phyloP scores from a whole-genome alignment of 2,888 invertebrate genomes.

The Clivina fossor region DNA sequence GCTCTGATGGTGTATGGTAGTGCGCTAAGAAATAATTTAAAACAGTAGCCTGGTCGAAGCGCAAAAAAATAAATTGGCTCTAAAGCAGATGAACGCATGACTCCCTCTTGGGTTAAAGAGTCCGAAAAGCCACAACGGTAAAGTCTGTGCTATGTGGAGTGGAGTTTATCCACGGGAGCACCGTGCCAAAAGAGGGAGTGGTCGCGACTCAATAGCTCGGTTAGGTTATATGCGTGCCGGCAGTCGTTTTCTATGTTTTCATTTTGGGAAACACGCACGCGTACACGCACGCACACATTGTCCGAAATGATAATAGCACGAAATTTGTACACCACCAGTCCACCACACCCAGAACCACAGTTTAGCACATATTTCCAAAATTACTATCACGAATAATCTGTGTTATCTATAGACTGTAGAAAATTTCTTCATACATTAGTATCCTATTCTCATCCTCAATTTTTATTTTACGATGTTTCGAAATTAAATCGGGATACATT shows the following conservation, averaged over 20 bases:
- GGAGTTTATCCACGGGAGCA: slow-evolving; percentile 26
- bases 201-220: slow-evolving; percentile 36
- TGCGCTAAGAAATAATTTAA: slow-evolving; percentile 41
- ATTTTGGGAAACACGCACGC: background rate
- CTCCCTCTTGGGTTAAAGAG: no score
- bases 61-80: slow-evolving; percentile 45
- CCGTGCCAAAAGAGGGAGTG: slow-evolving; percentile 47
- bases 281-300: slow-evolving; percentile 9
- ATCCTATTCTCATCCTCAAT: background rate
- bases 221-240: slow-evolving; percentile 29
- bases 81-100: no score
- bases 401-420: no score
- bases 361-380: no score
- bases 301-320: no score
- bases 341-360: background rate
- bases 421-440: no score
- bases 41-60: slow-evolving; percentile 38
- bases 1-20: no score
- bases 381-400: no score
- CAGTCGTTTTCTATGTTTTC: slow-evolving; percentile 25
- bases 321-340: background rate
- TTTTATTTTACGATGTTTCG: background rate
- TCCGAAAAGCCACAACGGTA: background rate
- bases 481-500: no score
- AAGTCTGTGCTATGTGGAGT: background rate